A percentile compares a stretch with the other conserved stretches of the same genome.
Evolutionary conservation across 2,797 vertebrate species (phyloP).

Genomic region (Megalops cyprinoides): DNA sequence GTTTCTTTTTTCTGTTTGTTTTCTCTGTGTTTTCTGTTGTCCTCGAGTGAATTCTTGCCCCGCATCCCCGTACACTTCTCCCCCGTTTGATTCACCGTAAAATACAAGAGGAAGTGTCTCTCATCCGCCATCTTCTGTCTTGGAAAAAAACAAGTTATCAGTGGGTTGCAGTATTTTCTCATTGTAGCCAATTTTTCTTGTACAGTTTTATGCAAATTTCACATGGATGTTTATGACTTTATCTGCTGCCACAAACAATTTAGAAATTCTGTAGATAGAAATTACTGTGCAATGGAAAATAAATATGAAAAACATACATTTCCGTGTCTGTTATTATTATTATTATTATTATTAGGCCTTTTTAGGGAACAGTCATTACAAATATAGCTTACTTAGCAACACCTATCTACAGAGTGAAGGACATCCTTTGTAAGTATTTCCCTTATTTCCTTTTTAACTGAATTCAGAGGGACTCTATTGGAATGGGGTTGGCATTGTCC

Average conservation of each 20-base stretch:
- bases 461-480: too few relatives aligned
- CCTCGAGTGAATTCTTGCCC: slow-evolving; percentile 38
- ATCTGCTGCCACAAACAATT: slow-evolving; percentile 81
- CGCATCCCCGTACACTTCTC: slow-evolving; percentile 65
- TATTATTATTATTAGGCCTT: too few relatives aligned
- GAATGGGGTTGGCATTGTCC: too few relatives aligned
- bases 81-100: slow-evolving; percentile 51
- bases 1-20: slow-evolving; percentile 33
- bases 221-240: slow-evolving; percentile 83
- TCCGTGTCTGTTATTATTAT: too few relatives aligned
- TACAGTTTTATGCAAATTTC: slow-evolving; percentile 79
- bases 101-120: slow-evolving; percentile 68
- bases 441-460: too few relatives aligned
- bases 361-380: too few relatives aligned
- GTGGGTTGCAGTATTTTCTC: slow-evolving; percentile 80
- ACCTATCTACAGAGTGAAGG: neutral
- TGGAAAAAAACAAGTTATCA: slow-evolving; percentile 68
- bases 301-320: slow-evolving; percentile 69
- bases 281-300: slow-evolving; percentile 80
- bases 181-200: slow-evolving; percentile 79
- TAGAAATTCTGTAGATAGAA: slow-evolving; percentile 84
- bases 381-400: too few relatives aligned
- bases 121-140: slow-evolving; percentile 71
- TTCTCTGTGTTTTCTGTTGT: slow-evolving; percentile 27
- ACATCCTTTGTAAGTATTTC: too few relatives aligned